Conservation (phyloP, 2,888 invertebrate genomes). For the Melanophora roralis region DNA sequence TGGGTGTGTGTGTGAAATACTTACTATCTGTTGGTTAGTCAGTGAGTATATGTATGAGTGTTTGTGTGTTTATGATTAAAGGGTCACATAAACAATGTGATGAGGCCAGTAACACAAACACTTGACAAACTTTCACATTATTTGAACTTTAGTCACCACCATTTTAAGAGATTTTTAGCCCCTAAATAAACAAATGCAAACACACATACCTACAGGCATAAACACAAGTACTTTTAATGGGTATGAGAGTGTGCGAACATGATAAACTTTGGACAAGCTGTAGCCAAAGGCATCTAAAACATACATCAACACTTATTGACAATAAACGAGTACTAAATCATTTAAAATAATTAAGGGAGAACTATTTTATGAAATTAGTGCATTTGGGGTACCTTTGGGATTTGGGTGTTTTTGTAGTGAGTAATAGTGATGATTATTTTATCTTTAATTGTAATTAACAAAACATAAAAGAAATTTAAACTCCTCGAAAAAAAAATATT, state of each 20-base stretch:
- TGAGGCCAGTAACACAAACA: constrained; percentile 51
- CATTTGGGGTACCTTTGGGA: background rate
- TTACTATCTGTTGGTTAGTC: background rate
- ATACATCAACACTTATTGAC: constrained; percentile 57
- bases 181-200: background rate
- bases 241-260: background rate
- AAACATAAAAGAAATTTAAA: no score
- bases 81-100: constrained; percentile 57
- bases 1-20: background rate
- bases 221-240: background rate
- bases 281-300: constrained; percentile 44
- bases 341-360: constrained; percentile 42
- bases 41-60: background rate
- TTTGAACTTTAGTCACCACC: constrained; percentile 52
- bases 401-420: background rate
- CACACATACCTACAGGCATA: background rate
- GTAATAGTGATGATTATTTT: no score
- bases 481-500: no score
- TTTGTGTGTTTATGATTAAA: constrained; percentile 34
- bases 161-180: background rate
- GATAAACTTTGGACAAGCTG: background rate
- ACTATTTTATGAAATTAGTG: background rate
- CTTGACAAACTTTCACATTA: constrained; percentile 61
- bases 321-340: constrained; percentile 50
- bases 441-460: no score